Evolutionary conservation across 2,888 invertebrate species (phyloP).

Genomic region (Eustalomyia histrio): DNA sequence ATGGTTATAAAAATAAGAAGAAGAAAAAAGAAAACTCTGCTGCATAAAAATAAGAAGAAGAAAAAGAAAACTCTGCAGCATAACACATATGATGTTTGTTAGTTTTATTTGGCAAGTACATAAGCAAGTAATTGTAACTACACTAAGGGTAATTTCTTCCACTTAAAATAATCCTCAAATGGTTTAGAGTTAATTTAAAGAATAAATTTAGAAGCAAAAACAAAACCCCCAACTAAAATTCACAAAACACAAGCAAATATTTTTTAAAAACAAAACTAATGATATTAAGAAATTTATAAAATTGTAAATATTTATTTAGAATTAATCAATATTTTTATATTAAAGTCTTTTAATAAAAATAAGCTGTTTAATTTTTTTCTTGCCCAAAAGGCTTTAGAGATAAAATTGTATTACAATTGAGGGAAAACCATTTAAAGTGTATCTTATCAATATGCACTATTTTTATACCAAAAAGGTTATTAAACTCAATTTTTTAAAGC

Average conservation of each 20-base stretch:
- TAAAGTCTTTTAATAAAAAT: background rate
- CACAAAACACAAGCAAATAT: too few relatives aligned
- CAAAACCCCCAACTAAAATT: background rate
- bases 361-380: background rate
- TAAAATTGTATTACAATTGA: background rate
- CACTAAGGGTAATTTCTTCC: constrained; percentile 74
- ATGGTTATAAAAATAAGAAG: background rate
- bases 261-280: background rate
- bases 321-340: background rate
- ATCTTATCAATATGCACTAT: background rate
- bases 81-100: background rate
- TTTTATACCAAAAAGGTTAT: background rate
- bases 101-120: constrained; percentile 39
- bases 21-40: constrained; percentile 6
- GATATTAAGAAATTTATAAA: background rate
- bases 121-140: constrained; percentile 72
- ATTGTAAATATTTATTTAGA: background rate
- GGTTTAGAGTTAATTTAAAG: constrained; percentile 56
- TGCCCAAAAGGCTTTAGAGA: background rate
- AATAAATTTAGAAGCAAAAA: constrained; percentile 9
- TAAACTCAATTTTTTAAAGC: background rate
- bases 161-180: constrained; percentile 73
- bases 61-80: background rate
- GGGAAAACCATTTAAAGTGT: background rate
- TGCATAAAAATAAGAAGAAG: background rate